Base-by-base conservation (phyloP, 2,113 vertebrate genomes). In the Pseudopipra pipra region DNA sequence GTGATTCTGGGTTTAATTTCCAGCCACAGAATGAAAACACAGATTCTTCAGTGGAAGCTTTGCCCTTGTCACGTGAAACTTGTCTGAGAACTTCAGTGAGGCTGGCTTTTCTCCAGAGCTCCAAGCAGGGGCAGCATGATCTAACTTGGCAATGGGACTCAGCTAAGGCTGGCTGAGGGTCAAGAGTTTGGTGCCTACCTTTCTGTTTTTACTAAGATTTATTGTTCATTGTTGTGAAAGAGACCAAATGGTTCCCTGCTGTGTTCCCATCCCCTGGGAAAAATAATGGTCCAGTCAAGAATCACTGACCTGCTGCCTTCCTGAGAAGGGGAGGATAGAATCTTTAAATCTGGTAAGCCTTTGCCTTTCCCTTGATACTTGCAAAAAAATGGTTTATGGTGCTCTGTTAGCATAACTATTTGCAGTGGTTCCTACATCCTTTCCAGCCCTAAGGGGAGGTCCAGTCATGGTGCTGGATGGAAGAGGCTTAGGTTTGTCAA, bases 301-400 rank as follows among this genome's bases (percentile, higher is more conserved):
- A 65, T 58, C 73, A 51, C 10, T 55, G 81, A 83, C 74, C 63
- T 93, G 87, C 74, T 92, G 62, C 93, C 87, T 93, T 90, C 87
- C 68, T 74, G 46, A 76, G 74, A 75, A 85, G 65, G 77, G 72
- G 35, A 84, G 18, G 41, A 72, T 77, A 72, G 44, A 62, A 72
- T 22, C 17, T 73, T 77, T 86, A 35, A 75, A 89, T 66, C 54
- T 62, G 54, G 41, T 62, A 16, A 5, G 62, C 62, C 31, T 92
- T 96, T 74, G 71, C 87, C 70, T 90, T 85, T 93, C 83, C 71
- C 58, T 89, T 90, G 28, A 46, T 30, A 55, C 65, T 90, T 78
- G 73, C 91, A 81, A 96, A 95, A 81, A 84, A 79, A 14, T 1
- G 3, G 30, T 74, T 86, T 87, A 78, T 85, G 93, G 77, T 93